Base-by-base conservation (phyloP, 1,140 invertebrate genomes). In the Tyrophagus putrescentiae region DNA sequence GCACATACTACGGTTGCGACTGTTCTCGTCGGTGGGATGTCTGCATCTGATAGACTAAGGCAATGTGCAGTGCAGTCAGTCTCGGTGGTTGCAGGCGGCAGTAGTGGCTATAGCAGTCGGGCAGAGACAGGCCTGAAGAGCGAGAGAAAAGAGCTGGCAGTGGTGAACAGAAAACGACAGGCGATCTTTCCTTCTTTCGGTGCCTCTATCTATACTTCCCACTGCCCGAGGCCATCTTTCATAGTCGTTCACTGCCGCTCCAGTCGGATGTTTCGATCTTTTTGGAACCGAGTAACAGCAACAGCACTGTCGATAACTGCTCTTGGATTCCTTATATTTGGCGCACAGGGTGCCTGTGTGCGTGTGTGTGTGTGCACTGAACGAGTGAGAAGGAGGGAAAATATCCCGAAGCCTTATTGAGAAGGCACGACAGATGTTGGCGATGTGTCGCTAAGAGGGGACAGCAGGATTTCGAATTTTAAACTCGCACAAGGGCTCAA, bases 401-500 rank as follows among this genome's bases (percentile, higher is more conserved):
- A 48, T 48, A 48, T 48, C 45, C 45, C 18, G 7, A 6, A 21
- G 45, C 45, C 7, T 7, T 6, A 9, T 48, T 48, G 45, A 48
- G 31, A 29, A 48, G 45, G 31, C 7, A 48, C 21, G 45, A 48
- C 45, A 48, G 45, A 48, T 48, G 45, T 48, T 48, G 45, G 13
- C 21, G 18, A 48, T 48, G 45, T 48, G 21, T 21, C 31, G 7
- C 18, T 13, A 13, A 39, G 36, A 48, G 18, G 31, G 45, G 45
- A 48, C 45, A 48, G 45, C 45, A 48, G 45, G 45, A 48, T 48
- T 48, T 48, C 45, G 45, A 48, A 48, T 48, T 48, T 48, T 9
- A 7, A 48, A 48, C 45, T 25, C 18, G 31, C 7, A 48, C 45
- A 48, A 48, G 9, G 7, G 7, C 23, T 29, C 23, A 7, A 21